phyloP scores from a whole-genome alignment of 2,113 vertebrate species.

The Oplegnathus fasciatus region DNA sequence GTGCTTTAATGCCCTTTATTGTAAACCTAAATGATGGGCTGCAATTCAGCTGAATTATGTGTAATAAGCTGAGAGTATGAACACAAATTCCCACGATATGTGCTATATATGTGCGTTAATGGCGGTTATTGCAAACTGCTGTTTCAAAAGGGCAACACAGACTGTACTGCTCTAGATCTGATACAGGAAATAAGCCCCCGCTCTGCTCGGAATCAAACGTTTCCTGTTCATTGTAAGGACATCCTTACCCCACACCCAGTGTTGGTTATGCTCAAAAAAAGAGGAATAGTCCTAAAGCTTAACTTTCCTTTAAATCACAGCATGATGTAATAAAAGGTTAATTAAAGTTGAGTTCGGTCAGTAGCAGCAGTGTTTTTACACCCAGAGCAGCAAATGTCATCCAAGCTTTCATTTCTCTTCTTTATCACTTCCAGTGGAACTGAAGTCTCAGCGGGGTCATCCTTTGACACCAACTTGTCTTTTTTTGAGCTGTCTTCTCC shows the following conservation, averaged over 20 bases:
- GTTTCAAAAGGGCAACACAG: background rate
- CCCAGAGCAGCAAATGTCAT: background rate
- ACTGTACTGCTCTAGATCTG: background rate
- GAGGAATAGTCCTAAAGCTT: background rate
- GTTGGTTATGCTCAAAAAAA: background rate
- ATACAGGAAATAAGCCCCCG: background rate
- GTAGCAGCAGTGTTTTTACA: constrained; percentile 6
- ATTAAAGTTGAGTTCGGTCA: background rate
- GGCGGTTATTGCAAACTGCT: background rate
- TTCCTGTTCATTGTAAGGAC: constrained; percentile 1
- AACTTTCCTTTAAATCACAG: background rate
- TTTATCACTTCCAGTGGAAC: background rate
- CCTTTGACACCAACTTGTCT: background rate
- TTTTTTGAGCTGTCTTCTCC: background rate
- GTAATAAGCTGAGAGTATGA: background rate
- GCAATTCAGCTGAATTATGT: background rate
- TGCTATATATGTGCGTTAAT: background rate
- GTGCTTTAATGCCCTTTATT: background rate
- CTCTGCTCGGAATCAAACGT: background rate
- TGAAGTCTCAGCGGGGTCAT: background rate
- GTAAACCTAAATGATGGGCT: background rate
- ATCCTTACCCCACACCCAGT: background rate
- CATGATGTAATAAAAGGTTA: background rate
- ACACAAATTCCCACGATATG: background rate
- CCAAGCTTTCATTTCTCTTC: background rate